Percentiles rank a stretch among this genome's conserved stretches.
Conservation (phyloP, 2,888 invertebrate genomes). For the Microdon myrmicae region DNA sequence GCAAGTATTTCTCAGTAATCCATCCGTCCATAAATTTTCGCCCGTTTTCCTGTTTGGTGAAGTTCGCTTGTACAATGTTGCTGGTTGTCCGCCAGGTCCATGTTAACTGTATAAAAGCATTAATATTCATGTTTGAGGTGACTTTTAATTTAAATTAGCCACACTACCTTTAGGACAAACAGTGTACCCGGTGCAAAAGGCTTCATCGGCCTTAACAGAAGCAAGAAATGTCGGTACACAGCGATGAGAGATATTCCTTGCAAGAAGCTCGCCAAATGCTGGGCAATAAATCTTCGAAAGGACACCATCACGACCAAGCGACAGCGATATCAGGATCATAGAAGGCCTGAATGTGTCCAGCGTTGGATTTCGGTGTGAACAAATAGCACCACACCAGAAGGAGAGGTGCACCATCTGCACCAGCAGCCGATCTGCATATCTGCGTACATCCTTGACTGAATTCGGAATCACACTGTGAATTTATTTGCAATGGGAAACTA, state of each 20-base stretch:
- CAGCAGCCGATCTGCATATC: constrained; percentile 13
- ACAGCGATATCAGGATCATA: neutral
- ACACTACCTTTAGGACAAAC: constrained; percentile 13
- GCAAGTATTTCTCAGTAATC: constrained; percentile 38
- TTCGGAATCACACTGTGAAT: constrained; percentile 37
- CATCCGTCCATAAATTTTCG: constrained; percentile 48
- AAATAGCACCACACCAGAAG: constrained; percentile 26
- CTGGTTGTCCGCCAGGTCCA: constrained; percentile 13
- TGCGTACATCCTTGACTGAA: constrained; percentile 44
- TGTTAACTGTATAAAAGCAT: constrained; percentile 52
- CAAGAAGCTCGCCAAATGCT: constrained; percentile 17
- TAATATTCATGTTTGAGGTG: constrained; percentile 55
- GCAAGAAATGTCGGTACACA: no score
- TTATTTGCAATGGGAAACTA: constrained; percentile 41
- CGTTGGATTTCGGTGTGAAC: constrained; percentile 33
- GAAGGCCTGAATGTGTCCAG: constrained; percentile 1
- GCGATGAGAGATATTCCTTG: constrained; percentile 21
- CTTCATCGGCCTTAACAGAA: no score
- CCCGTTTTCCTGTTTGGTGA: constrained; percentile 1
- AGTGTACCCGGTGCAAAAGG: no score
- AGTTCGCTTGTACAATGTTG: constrained; percentile 11
- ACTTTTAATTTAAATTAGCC: constrained; percentile 54
- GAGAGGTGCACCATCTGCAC: constrained; percentile 31
- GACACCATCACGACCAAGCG: constrained; percentile 23
- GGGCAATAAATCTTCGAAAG: constrained; percentile 36